phyloP scores from a whole-genome alignment of 1,140 invertebrate species.

The Phymorhynchus buccinoides region DNA sequence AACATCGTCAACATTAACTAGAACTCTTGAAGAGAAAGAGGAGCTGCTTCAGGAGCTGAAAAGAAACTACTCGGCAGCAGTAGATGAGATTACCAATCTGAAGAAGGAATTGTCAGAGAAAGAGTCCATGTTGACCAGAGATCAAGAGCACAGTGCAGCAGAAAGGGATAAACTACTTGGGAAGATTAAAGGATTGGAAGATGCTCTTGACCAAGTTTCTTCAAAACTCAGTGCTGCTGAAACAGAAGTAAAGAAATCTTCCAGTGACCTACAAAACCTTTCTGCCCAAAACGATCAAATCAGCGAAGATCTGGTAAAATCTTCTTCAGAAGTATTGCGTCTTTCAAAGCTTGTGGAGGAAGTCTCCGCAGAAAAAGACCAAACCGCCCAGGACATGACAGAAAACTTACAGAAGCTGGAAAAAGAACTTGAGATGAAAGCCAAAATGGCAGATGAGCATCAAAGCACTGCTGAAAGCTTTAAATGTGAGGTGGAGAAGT shows the following conservation, averaged over 20 bases:
- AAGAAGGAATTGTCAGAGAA: slow-evolving; percentile 16
- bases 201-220: neutral
- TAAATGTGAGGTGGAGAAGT: neutral
- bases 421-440: neutral
- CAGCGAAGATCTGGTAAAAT: slow-evolving; percentile 10
- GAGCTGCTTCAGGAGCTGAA: slow-evolving; percentile 21
- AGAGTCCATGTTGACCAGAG: slow-evolving; percentile 21
- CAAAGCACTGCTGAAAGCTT: neutral
- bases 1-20: neutral
- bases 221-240: neutral
- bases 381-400: neutral
- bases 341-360: neutral
- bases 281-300: neutral
- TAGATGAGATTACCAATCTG: neutral
- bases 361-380: neutral
- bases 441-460: neutral
- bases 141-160: slow-evolving; percentile 37
- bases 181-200: neutral
- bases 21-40: slow-evolving; percentile 34
- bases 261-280: neutral
- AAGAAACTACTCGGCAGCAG: neutral
- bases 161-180: slow-evolving; percentile 39
- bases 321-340: slow-evolving; percentile 26
- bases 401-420: neutral
- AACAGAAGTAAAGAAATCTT: neutral